Base-by-base conservation (phyloP, 2,113 vertebrate species). In the Electrona antarctica region DNA sequence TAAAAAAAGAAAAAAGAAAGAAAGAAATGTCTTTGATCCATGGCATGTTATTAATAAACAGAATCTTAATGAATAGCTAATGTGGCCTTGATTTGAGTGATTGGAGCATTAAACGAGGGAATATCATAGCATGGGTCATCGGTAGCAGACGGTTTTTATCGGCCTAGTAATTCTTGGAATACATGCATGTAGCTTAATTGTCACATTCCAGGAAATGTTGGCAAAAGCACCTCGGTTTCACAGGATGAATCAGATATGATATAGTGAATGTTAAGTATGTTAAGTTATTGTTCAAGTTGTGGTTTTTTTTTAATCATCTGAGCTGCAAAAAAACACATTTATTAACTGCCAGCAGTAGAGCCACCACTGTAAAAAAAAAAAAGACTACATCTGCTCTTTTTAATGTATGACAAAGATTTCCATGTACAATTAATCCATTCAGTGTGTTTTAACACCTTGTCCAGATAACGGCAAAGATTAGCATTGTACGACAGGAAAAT, bases 21-120 rank as follows among this genome's bases (percentile, higher is more conserved):
- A 41, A 41, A 41, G 29, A 62, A 28, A n/a, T 11, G n/a, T 46
- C 73, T 85, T 75, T 89, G 83, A 92, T 90, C 82, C 88, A 83
- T 81, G 59, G 76, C 78, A 81, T 85, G 90, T 90, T 82, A 82
- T 87, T 88, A 86, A 88, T 73, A 77, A 81, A 68, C 61, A 6
- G 9, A 90, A 89, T 89, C 88, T 92, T 91, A 90, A 90, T 87
- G 89, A 92, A 92, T 92, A 80, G 74, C 85, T 92, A 91, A 92
- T 92, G 89, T 87, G 89, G 84, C 88, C 88, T 92, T 91, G 90
- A 92, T 91, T 85, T 84, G 82, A 85, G 74, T 84, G 81, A 79
- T 76, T 60, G 73, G 21, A 84, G 85, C 82, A 89, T 77, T 73
- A 70, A 83, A 82, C 82, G 81, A 84, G 88, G 88, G 89, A 91